phyloP scores from a whole-genome alignment of 2,888 invertebrate genomes.

The Latrodectus hesperus region DNA sequence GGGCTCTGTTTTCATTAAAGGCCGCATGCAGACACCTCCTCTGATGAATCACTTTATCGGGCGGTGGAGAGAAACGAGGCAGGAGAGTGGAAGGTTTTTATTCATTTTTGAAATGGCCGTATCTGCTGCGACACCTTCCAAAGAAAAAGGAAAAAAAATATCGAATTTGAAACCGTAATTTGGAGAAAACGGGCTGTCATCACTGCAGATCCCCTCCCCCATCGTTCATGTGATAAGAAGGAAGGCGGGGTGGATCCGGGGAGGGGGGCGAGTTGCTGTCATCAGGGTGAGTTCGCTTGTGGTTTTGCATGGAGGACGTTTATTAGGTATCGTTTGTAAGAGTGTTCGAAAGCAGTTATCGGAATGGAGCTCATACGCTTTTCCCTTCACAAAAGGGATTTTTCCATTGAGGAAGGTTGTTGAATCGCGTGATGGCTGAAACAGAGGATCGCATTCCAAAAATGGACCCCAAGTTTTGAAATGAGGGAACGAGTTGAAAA shows the following conservation, averaged over 20 bases:
- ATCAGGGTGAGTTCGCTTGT: neutral
- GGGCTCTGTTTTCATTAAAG: conserved; percentile 57
- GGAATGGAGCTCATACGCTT: conserved; percentile 28
- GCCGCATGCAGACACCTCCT: conserved; percentile 8
- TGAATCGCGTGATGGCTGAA: no score
- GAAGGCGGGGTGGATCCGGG: neutral
- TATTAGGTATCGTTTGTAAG: conserved; percentile 62
- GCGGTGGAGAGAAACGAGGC: conserved; percentile 13
- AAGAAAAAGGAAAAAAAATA: conserved; percentile 4
- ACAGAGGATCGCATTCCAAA: no score
- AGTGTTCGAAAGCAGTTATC: conserved; percentile 48
- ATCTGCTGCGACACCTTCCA: neutral
- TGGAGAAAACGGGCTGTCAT: conserved; percentile 48
- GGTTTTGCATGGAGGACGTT: conserved; percentile 1
- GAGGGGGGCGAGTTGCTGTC: neutral
- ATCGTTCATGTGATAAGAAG: neutral
- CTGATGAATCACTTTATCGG: conserved; percentile 61
- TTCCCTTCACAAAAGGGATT: neutral
- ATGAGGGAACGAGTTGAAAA: no score
- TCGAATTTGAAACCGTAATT: conserved; percentile 50
- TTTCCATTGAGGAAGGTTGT: no score
- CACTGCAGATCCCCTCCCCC: neutral
- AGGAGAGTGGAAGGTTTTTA: conserved; percentile 29
- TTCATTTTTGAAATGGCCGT: conserved; percentile 32
- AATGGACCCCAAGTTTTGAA: no score